phyloP scores from a whole-genome alignment of 2,888 invertebrate genomes.

The Chrysotoxum bicinctum region DNA sequence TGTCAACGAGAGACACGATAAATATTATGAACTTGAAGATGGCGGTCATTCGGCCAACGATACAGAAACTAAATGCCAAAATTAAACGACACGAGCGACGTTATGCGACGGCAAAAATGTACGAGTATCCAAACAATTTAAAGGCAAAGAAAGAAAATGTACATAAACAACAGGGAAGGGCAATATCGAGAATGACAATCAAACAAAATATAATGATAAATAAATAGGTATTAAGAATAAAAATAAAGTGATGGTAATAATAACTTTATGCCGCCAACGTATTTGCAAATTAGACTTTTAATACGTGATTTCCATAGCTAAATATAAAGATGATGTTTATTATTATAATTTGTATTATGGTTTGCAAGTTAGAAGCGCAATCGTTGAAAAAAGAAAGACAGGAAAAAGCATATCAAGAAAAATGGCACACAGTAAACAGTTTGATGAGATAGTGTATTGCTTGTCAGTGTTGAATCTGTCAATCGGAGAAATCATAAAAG shows the following conservation, averaged over 20 bases:
- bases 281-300: conserved; percentile 71
- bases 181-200: neutral
- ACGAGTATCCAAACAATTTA: conserved; percentile 38
- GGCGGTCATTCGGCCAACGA: conserved; percentile 56
- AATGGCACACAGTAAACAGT: conserved; percentile 2
- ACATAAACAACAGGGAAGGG: conserved; percentile 19
- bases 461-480: neutral
- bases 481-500: neutral
- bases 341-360: conserved; percentile 17
- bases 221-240: conserved; percentile 62
- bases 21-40: conserved; percentile 65
- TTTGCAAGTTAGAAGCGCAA: conserved; percentile 1
- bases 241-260: conserved; percentile 69
- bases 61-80: conserved; percentile 32
- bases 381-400: conserved; percentile 8
- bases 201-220: conserved; percentile 21
- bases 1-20: conserved; percentile 47
- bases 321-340: conserved; percentile 70
- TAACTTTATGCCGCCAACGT: conserved; percentile 72
- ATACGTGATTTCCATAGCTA: conserved; percentile 70
- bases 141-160: conserved; percentile 16
- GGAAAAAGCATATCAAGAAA: conserved; percentile 2
- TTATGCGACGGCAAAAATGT: conserved; percentile 22
- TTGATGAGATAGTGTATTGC: neutral
- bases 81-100: conserved; percentile 24